phyloP scores from a whole-genome alignment of 2,797 vertebrate species.

The Silurus lanzhouensis region DNA sequence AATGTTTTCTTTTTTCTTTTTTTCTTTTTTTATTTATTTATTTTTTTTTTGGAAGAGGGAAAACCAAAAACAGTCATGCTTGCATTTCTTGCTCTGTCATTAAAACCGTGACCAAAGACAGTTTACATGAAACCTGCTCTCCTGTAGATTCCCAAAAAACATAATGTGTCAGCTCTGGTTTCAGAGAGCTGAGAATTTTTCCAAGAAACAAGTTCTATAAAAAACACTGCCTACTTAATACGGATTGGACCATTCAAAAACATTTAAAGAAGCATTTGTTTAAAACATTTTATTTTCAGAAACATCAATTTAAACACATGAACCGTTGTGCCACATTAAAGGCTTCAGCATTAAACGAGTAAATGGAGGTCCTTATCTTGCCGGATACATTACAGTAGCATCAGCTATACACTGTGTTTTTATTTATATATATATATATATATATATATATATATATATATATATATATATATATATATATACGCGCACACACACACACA shows the following conservation, averaged over 20 bases:
- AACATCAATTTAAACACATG: slow-evolving; percentile 19
- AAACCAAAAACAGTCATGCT: not conserved
- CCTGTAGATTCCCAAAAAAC: not conserved
- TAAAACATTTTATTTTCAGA: slow-evolving; percentile 19
- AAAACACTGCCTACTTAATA: slow-evolving; percentile 8
- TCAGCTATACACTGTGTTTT: slow-evolving; percentile 51
- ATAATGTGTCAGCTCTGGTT: slow-evolving; percentile 1
- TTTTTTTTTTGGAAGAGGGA: no score
- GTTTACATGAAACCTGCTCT: not conserved
- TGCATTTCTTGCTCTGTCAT: not conserved
- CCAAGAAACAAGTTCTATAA: not conserved
- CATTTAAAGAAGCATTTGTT: not conserved
- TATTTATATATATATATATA: no score
- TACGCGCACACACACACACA: no score
- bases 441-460: no score
- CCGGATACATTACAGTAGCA: slow-evolving; percentile 34
- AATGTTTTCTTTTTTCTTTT: not conserved
- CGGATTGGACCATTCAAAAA: not conserved
- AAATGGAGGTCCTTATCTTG: slow-evolving; percentile 12
- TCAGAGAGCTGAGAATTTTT: slow-evolving; percentile 8
- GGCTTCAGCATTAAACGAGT: not conserved
- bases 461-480: no score
- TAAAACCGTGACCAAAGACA: slow-evolving; percentile 43
- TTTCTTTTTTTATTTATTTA: not conserved
- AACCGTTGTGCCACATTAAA: slow-evolving; percentile 2